Evolutionary conservation across 2,888 invertebrate species (phyloP).

Genomic region (Sarcophaga variegata): DNA sequence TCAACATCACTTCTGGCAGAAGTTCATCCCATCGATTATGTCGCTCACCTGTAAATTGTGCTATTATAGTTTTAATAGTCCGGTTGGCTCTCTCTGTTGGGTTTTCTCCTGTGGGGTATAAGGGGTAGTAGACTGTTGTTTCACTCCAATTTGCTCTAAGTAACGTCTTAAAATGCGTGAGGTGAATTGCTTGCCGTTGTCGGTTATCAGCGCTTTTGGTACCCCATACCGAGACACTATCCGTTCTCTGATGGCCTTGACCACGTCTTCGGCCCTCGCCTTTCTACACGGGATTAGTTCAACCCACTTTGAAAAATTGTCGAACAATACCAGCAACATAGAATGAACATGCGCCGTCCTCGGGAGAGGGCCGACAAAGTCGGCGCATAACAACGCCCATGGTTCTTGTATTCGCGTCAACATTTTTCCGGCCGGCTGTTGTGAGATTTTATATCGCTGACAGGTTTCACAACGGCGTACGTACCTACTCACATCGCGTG

Average conservation of each 20-base stretch:
- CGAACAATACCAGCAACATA: not conserved
- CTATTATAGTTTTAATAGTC: conserved; percentile 27
- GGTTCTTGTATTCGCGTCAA: too few relatives aligned
- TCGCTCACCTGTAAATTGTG: conserved; percentile 7
- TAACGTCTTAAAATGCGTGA: conserved; percentile 1
- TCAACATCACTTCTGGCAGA: conserved; percentile 24
- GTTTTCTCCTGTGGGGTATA: conserved; percentile 37
- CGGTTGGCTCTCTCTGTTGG: conserved; percentile 25
- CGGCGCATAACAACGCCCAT: conserved; percentile 9
- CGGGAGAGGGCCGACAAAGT: not conserved
- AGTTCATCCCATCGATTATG: conserved; percentile 28
- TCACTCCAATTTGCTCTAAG: not conserved
- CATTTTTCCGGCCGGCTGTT: too few relatives aligned
- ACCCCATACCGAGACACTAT: conserved; percentile 15
- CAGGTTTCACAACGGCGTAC: too few relatives aligned
- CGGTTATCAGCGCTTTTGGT: conserved; percentile 31
- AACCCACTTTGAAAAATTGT: conserved; percentile 28
- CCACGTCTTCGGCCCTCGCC: not conserved
- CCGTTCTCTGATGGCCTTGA: conserved; percentile 1
- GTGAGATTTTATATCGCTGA: too few relatives aligned
- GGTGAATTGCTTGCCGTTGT: conserved; percentile 50
- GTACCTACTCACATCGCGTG: conserved; percentile 20
- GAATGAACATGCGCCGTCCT: not conserved
- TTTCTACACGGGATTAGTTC: not conserved
- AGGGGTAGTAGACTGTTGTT: conserved; percentile 23